Base-by-base conservation (phyloP, 2,113 vertebrate species). In the Pithys albifrons region DNA sequence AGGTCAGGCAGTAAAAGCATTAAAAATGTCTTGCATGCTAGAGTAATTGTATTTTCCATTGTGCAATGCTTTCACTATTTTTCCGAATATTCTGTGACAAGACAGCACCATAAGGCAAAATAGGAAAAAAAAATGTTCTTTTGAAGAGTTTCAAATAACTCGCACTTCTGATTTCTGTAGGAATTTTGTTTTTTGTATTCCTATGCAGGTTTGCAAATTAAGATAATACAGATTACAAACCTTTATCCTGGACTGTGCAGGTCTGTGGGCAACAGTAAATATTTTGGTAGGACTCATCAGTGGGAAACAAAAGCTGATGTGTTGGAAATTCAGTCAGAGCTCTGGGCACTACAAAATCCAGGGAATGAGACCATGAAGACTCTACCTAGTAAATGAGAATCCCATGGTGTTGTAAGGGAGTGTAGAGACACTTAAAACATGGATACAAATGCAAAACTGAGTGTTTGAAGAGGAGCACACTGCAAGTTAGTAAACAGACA, bases 1-100 rank as follows among this genome's bases (percentile, higher is more conserved):
- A 33, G 46, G 46, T 65, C 91, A 94, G 61, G 58, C 35, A 58
- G 41, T 41, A 91, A 91, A 86, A 76, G 22, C 33, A 31, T 70
- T 93, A 43, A 69, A 84, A 89, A 73, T 69, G 2, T 39, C 48
- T 69, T 9, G 6, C 33, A 22, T 27, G 37, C 20, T 33, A 6
- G 2, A 87, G 12, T n/a, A 75, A 90, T 87, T 85, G 31, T 43
- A 49, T 79, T 91, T 92, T 92, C 39, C 37, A 51, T 35, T 12
- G 4, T 83, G 74, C 57, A 77, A 18, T 2, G 4, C 41, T 73
- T 76, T 28, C 28, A 81, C 73, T 84, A 75, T 52, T 87, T 76
- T 85, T 20, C 51, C 28, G 17, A 54, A 22, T 66, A 16, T 25
- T 19, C 12, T 33, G 25, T 72, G 52, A n/a, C 57, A 59, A 51